Percentiles rank a stretch among this genome's conserved stretches.
Evolutionary conservation across 1,140 invertebrate species (phyloP).

Genomic region (Sipha flava): DNA sequence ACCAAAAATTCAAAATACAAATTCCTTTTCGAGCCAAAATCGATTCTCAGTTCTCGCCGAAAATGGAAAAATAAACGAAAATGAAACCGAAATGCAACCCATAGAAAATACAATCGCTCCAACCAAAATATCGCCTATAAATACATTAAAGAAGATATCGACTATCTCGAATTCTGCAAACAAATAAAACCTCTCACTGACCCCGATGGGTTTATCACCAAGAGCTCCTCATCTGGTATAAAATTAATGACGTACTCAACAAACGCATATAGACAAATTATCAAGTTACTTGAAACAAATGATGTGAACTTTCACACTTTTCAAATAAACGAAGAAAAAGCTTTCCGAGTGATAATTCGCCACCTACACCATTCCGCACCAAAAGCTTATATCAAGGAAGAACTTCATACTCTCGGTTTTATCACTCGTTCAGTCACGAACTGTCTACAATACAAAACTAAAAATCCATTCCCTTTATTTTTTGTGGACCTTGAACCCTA

Average conservation of each 20-base stretch:
- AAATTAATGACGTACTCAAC: not conserved
- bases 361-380: not conserved
- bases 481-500: no score
- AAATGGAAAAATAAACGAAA: no score
- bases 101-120: not conserved
- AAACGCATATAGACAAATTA: no score
- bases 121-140: not conserved
- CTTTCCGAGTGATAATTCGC: not conserved
- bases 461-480: no score
- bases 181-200: not conserved
- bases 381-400: not conserved
- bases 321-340: slow-evolving; percentile 16
- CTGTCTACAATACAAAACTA: slow-evolving; percentile 35
- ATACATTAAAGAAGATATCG: not conserved
- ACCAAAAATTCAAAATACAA: not conserved
- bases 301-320: slow-evolving; percentile 10
- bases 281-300: not conserved
- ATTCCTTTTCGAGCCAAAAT: no score
- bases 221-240: not conserved
- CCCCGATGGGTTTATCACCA: no score
- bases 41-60: no score
- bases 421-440: no score
- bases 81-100: no score
- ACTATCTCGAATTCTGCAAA: not conserved
- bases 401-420: no score